These are phyloP conservation scores for Papilio helenus DNA, from an alignment of 1,140 invertebrate genomes.

Conservation along the genomic window DNA sequence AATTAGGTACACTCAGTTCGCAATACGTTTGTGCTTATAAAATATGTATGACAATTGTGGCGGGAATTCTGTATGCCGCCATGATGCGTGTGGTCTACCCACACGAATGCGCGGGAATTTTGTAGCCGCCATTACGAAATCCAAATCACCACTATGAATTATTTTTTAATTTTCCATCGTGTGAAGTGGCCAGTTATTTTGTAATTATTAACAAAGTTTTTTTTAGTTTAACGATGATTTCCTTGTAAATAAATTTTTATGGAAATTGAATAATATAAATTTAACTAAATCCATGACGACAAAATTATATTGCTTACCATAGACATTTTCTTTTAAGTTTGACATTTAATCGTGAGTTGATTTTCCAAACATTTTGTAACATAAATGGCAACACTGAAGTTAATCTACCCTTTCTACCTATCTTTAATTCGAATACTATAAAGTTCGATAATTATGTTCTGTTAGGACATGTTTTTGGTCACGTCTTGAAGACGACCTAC, in stretches of 20 bases:
- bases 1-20: neutral
- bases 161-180: neutral
- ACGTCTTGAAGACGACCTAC: too few relatives aligned
- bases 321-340: too few relatives aligned
- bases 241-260: neutral
- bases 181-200: neutral
- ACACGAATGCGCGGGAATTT: conserved; percentile 2
- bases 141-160: conserved; percentile 2
- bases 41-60: conserved; percentile 14
- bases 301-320: too few relatives aligned
- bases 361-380: too few relatives aligned
- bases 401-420: too few relatives aligned
- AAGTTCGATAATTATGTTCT: too few relatives aligned
- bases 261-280: too few relatives aligned
- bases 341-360: too few relatives aligned
- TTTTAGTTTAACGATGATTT: neutral
- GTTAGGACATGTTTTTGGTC: too few relatives aligned
- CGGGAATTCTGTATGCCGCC: conserved; percentile 16
- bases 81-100: conserved; percentile 25
- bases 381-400: too few relatives aligned
- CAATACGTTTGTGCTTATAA: neutral
- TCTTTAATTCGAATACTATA: too few relatives aligned
- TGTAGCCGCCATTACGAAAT: neutral
- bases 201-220: neutral
- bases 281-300: too few relatives aligned